Base-by-base conservation (phyloP, 2,888 invertebrate species). In the Harpalus rubripes region DNA sequence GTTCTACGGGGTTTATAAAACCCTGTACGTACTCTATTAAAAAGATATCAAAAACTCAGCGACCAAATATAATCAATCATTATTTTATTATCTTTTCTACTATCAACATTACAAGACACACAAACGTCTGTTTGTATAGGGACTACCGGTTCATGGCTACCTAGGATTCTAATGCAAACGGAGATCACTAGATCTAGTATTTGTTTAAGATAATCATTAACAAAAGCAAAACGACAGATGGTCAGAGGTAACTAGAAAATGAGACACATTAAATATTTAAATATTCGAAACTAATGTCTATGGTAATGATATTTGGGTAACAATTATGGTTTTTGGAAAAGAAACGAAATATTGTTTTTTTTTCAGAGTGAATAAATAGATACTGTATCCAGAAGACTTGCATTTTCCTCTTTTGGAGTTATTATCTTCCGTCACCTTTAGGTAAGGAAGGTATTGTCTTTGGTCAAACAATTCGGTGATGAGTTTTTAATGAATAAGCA, bases 131-230 rank as follows among this genome's bases (percentile, higher is more conserved):
- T 32, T 59, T 63, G 12, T 63, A 26, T 22, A 22, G 18, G 12
- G 15, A 10, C 68, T 39, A 68, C 39, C 41, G 68, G 39, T 22
- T 68, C 68, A 39, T 63, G 26, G 63, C 63, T 26, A 26, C 63
- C 8, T 63, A 52, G 10, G 63, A 63, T 63, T 22, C 22, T 12
- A 63, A 63, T 22, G 26, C 68, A 68, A 68, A 68, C 32, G 18
- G 15, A 74, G 44, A 74, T 74, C 72, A 74, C 68, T 68, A 5
- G 61, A 18, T 41, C 44, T 63, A 39, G 22, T 81, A 82, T 82
- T 82, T 82, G 82, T 82, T 72, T 82, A 82, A 82, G 39, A 63
- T 63, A 18, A 63, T 65, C 81, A 68, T 82, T 82, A 56, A 72
- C 72, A 72, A 82, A 41, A 82, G 58, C 65, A 81, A 81, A 81